phyloP scores from a whole-genome alignment of 2,113 vertebrate species.

The Turnix velox region DNA sequence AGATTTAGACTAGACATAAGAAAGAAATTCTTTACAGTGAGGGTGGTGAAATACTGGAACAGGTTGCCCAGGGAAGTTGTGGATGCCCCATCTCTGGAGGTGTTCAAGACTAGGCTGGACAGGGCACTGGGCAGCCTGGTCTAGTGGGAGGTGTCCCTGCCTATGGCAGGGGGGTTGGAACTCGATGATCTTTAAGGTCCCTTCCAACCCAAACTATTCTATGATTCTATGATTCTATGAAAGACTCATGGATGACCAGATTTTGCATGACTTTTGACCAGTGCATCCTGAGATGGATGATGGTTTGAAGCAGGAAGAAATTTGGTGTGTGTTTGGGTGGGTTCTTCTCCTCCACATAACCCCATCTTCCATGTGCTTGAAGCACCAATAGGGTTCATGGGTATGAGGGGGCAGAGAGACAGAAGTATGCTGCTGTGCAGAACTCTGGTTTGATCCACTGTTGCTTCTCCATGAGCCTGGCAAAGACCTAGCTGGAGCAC shows the following conservation, averaged over 20 bases:
- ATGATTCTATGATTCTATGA: too few relatives aligned
- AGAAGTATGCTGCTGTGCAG: neutral
- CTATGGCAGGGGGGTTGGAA: too few relatives aligned
- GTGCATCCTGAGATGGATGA: neutral
- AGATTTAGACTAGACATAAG: too few relatives aligned
- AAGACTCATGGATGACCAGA: neutral
- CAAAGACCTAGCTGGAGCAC: neutral
- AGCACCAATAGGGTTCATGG: neutral
- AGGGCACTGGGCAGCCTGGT: too few relatives aligned
- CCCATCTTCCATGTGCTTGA: neutral
- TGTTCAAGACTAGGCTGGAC: too few relatives aligned
- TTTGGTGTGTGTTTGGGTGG: neutral
- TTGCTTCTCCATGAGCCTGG: neutral
- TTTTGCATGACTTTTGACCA: neutral
- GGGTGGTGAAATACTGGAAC: too few relatives aligned
- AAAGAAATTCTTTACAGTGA: too few relatives aligned
- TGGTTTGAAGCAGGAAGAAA: neutral
- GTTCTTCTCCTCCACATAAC: neutral
- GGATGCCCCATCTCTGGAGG: too few relatives aligned
- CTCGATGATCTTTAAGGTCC: too few relatives aligned
- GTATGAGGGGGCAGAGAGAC: neutral
- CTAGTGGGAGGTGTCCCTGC: too few relatives aligned
- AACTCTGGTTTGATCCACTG: neutral
- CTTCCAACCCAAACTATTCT: too few relatives aligned
- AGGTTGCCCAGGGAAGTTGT: too few relatives aligned